Evolutionary conservation across 2,888 invertebrate species (phyloP), one percentile per base, ranked within the genome.

Genomic region (Periphyllus acericola): DNA sequence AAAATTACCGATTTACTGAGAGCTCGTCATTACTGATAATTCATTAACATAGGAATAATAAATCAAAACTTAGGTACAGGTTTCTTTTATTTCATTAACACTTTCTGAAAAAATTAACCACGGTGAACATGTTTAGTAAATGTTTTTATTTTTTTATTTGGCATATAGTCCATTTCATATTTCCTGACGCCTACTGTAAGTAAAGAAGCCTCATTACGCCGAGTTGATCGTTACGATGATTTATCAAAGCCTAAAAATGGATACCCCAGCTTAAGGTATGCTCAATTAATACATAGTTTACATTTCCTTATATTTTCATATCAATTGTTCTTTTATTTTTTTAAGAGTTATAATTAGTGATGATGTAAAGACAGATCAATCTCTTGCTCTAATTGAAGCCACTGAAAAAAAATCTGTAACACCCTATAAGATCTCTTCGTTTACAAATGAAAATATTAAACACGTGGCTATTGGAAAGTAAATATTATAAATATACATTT

Each of bases 211-310:
- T 17, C 55, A 2, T 79, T 86, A 79, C 78, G 68, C 6, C 85
- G 85, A 14, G 52, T 86, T 8, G n/a, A 72, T 29, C 71, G 52
- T 36, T 72, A 79, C 85, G 85, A 86, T 34, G 36, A 86, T 34
- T 79, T 86, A 2, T 55, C 25, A 52, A 86, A 86, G 21, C 36
- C 85, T 29, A 86, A 86, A 55, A 71, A 86, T 36, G 85, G 85
- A 11, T 29, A 79, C 34, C 79, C 85, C 11, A 79, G 4, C 34
- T n/a, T 86, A 29, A 78, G 79, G 85, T 86, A 25, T 0, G 14
- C 17, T 60, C 17, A 60, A 60, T 60, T n/a, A n/a, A 5, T 14
- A 46, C 25, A 3, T 21, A 25, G 21, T 60, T 68, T 29, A 68
- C 2, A 29, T 68, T n/a, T 66, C 21, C n/a, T 9, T 1, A 29